Base-by-base conservation (phyloP, 2,888 invertebrate genomes). In the Hirtodrosophila histrioides region DNA sequence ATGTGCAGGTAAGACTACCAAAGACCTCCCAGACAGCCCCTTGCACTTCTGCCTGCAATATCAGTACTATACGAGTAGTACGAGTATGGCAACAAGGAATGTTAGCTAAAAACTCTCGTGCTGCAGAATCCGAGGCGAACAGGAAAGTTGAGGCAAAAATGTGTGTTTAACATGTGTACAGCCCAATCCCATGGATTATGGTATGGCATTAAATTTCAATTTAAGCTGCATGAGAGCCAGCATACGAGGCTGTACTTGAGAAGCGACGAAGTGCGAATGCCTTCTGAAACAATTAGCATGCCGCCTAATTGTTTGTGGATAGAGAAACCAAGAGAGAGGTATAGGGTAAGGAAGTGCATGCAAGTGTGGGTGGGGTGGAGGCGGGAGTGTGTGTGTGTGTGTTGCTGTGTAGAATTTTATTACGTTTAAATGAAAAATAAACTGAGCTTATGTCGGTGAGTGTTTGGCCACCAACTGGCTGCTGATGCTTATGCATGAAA, bases 161-260 rank as follows among this genome's bases (percentile, higher is more conserved):
- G 74, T 31, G 31, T 74, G 74, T 69, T 87, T 77, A 86, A 86
- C 88, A 88, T 88, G 88, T 88, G 88, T 88, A 80, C 68, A 69
- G 65, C 63, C 77, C 77, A 75, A 88, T 88, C 83, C 88, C 55
- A 71, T 58, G 70, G 75, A 78, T 87, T 83, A 79, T 69, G 70
- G 58, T 65, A 23, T 27, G 64, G 88, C 76, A 84, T 88, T 88
- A 86, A 88, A 88, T 88, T 88, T 88, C 88, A 87, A 88, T 88
- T 85, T 79, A 79, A 87, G 88, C 86, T 82, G 69, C 78, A 85
- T 69, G 45, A 63, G 57, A 36, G 49, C 46, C 46, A 53, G 45
- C 35, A 43, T 11, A 46, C 39, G 53, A n/a, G 40, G 29, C 11
- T 31, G 65, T 78, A 45, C 80, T 75, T 68, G 67, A 67, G 63